These are phyloP conservation scores for Hipposideros larvatus DNA, from an alignment of 2,797 vertebrate genomes.

Conservation along the genomic window DNA sequence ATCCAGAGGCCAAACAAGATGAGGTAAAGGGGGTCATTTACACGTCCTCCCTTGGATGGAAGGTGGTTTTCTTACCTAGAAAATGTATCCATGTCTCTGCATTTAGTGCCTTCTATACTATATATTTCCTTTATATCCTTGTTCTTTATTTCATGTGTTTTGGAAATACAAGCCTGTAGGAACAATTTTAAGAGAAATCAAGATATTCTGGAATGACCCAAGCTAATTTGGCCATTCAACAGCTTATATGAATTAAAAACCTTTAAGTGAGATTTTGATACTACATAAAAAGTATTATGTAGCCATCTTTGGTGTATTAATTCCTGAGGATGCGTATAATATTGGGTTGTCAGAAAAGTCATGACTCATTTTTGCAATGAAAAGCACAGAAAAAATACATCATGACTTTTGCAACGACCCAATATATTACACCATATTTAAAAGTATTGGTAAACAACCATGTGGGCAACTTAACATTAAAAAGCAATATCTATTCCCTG, in stretches of 20 bases:
- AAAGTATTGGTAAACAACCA: constrained; percentile 14
- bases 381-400: too few species aligned
- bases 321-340: too few species aligned
- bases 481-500: not conserved
- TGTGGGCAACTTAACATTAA: not conserved
- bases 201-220: constrained; percentile 33
- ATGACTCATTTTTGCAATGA: too few species aligned
- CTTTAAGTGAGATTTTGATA: too few species aligned
- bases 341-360: too few species aligned
- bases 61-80: not conserved
- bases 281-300: too few species aligned
- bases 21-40: not conserved
- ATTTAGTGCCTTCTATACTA: not conserved
- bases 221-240: not conserved
- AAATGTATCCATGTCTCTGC: not conserved
- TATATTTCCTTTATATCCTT: not conserved
- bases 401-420: too few species aligned
- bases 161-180: not conserved
- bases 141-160: constrained; percentile 22
- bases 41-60: not conserved
- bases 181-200: constrained; percentile 5
- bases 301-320: too few species aligned
- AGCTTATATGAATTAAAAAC: not conserved
- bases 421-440: not conserved
- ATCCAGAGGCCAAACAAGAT: not conserved